A percentile compares a stretch with the other conserved stretches of the same genome.
phyloP scores from a whole-genome alignment of 2,888 invertebrate genomes.

The Globia sparganii region DNA sequence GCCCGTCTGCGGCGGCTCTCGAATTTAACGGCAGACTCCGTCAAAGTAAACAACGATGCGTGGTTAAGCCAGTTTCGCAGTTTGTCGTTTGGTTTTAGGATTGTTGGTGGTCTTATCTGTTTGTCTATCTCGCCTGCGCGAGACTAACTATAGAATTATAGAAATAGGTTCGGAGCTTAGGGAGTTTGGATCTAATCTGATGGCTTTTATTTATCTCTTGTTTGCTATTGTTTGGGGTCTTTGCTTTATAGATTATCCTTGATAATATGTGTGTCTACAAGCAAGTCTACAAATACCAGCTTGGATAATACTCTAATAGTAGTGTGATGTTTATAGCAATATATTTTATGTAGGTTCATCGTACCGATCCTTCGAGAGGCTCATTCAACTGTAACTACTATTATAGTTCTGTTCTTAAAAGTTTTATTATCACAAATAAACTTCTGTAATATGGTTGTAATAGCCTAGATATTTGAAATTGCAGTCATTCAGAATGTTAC shows the following conservation, averaged over 20 bases:
- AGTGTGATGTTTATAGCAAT: background rate
- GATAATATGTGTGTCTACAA: slow-evolving; percentile 23
- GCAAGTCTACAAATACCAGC: background rate
- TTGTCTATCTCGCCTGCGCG: slow-evolving; percentile 59
- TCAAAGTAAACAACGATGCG: slow-evolving; percentile 84
- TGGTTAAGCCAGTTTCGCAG: slow-evolving; percentile 76
- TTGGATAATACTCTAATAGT: background rate
- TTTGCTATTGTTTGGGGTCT: slow-evolving; percentile 40
- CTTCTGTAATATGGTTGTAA: slow-evolving; percentile 1
- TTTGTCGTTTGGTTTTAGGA: slow-evolving; percentile 75
- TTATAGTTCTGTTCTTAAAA: background rate
- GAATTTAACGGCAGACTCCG: slow-evolving; percentile 78
- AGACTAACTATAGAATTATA: slow-evolving; percentile 60
- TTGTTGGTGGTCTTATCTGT: slow-evolving; percentile 65
- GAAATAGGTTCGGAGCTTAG: slow-evolving; percentile 64
- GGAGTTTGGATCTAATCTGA: slow-evolving; percentile 43
- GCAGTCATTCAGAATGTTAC: slow-evolving; percentile 10
- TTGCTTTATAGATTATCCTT: slow-evolving; percentile 48
- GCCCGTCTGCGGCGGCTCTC: slow-evolving; percentile 76
- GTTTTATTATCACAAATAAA: background rate
- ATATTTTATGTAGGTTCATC: background rate
- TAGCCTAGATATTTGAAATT: slow-evolving; percentile 6
- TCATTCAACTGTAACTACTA: background rate
- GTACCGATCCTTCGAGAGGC: background rate
- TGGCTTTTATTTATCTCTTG: slow-evolving; percentile 51